Conservation (phyloP, 1,140 invertebrate species). For the Megalopta genalis region DNA sequence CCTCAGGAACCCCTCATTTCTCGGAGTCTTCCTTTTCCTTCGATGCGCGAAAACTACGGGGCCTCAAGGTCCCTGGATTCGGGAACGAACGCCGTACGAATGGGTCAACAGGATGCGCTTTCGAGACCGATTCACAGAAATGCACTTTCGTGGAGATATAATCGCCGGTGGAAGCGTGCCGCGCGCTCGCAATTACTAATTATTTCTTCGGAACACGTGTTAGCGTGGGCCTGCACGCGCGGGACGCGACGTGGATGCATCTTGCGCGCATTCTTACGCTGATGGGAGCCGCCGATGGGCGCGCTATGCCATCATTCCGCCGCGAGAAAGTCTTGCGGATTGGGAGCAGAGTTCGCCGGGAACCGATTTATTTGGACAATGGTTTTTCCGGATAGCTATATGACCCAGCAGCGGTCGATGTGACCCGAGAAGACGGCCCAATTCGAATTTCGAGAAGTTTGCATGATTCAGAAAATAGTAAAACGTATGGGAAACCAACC, state of each 20-base stretch:
- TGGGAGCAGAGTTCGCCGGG: not conserved
- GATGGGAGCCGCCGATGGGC: not conserved
- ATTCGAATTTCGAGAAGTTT: no score
- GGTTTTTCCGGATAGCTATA: not conserved
- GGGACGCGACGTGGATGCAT: not conserved
- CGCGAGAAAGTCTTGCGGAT: slow-evolving; percentile 29
- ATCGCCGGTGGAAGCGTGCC: not conserved
- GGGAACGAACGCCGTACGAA: no score
- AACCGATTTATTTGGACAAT: not conserved
- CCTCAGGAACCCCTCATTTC: no score
- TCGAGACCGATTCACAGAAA: slow-evolving; percentile 12
- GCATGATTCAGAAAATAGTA: no score
- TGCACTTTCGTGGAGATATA: slow-evolving; percentile 17
- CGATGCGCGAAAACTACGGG: no score
- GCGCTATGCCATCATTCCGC: slow-evolving; percentile 25
- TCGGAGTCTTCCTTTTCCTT: no score
- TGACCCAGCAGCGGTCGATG: no score
- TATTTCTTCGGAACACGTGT: slow-evolving; percentile 6
- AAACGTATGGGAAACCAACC: no score
- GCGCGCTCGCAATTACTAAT: slow-evolving; percentile 7
- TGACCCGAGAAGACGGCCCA: no score
- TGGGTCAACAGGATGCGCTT: slow-evolving; percentile 13
- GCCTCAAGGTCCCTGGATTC: no score
- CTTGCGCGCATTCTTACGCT: slow-evolving; percentile 11
- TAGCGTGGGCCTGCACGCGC: not conserved